Conservation (phyloP, 2,888 invertebrate species). For the Carpatolechia fugitivella region DNA sequence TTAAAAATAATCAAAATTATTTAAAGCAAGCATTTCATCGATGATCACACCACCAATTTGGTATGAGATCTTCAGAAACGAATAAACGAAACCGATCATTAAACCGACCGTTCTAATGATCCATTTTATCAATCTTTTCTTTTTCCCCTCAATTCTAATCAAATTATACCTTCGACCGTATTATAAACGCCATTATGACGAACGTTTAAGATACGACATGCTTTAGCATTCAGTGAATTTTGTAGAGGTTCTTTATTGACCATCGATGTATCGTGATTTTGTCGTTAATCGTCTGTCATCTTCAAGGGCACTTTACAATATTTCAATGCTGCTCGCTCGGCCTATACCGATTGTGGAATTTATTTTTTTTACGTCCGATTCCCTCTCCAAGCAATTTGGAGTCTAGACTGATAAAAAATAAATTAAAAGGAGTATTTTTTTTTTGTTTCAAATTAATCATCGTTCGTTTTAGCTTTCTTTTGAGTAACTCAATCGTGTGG, state of each 20-base stretch:
- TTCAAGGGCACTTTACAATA: conserved; percentile 45
- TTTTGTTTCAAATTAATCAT: conserved; percentile 13
- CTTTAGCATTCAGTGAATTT: background rate
- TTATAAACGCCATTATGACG: conserved; percentile 30
- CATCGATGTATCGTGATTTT: background rate
- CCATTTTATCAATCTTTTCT: conserved; percentile 70
- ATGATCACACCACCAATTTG: conserved; percentile 40
- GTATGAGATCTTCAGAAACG: conserved; percentile 58
- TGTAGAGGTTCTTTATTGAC: background rate
- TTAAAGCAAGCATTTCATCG: conserved; percentile 25
- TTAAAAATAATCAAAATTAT: too few relatives aligned
- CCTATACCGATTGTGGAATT: conserved; percentile 74
- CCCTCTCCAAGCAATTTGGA: conserved; percentile 67
- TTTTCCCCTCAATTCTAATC: conserved; percentile 72
- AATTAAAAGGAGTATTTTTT: conserved; percentile 25
- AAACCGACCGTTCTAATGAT: conserved; percentile 72
- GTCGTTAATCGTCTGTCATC: background rate
- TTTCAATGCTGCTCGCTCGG: conserved; percentile 72
- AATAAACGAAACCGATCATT: conserved; percentile 73
- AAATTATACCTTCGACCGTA: conserved; percentile 76
- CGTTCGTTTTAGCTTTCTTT: background rate
- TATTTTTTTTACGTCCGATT: conserved; percentile 70
- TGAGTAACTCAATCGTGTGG: background rate
- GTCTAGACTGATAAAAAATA: conserved; percentile 63
- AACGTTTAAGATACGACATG: background rate